These are phyloP conservation scores for Atherinosoma microstoma DNA, from an alignment of 2,797 vertebrate genomes.

Conservation along the genomic window DNA sequence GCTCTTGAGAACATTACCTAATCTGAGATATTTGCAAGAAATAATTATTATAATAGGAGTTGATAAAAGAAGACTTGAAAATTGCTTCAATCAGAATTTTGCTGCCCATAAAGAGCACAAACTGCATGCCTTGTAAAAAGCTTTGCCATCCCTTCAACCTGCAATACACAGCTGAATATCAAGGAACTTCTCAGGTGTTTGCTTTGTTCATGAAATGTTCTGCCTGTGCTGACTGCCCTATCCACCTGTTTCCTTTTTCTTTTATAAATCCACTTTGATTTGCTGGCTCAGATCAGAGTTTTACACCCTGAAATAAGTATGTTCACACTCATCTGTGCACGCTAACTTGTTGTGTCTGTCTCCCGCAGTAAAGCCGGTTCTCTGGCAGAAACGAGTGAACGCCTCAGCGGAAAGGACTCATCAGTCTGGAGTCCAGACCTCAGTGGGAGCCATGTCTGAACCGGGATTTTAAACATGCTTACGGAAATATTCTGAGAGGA, in stretches of 20 bases:
- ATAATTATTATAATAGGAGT: neutral
- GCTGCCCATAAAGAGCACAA: neutral
- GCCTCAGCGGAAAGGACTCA: slow-evolving; percentile 58
- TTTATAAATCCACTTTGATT: slow-evolving; percentile 22
- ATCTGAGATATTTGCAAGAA: neutral
- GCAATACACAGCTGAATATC: neutral
- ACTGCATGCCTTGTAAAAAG: neutral
- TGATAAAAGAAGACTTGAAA: neutral
- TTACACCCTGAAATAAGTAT: neutral
- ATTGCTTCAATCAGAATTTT: neutral
- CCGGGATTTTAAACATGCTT: slow-evolving; percentile 62
- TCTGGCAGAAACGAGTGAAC: slow-evolving; percentile 58
- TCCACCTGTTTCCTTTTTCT: neutral
- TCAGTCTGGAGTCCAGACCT: slow-evolving; percentile 58
- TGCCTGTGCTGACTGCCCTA: slow-evolving; percentile 3
- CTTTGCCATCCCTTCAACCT: neutral
- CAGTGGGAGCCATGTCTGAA: slow-evolving; percentile 60
- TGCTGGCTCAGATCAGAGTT: neutral
- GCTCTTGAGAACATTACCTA: neutral
- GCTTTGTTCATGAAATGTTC: neutral
- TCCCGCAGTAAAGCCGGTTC: slow-evolving; percentile 73
- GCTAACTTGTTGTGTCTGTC: slow-evolving; percentile 44
- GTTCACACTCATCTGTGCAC: slow-evolving; percentile 15
- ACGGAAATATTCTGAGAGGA: slow-evolving; percentile 48
- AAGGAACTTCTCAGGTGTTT: neutral